Evolutionary conservation across 2,888 invertebrate species (phyloP).

Genomic region (Blera fallax): DNA sequence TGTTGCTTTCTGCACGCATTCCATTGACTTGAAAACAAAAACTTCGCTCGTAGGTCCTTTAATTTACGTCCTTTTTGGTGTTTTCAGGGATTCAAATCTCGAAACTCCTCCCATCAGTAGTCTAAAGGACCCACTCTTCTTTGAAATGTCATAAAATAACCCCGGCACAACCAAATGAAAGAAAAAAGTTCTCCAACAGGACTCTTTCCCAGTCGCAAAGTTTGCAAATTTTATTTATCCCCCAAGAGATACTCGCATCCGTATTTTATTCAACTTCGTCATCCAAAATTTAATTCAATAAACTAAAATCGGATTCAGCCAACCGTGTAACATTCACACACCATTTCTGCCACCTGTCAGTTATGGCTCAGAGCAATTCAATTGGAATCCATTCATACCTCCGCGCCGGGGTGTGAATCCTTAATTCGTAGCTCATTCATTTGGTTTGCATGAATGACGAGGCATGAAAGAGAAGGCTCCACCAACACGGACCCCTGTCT

Average conservation of each 20-base stretch:
- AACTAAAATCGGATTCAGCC: neutral
- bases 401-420: neutral
- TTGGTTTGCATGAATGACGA: neutral
- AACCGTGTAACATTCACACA: neutral
- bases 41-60: no score
- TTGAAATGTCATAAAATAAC: no score
- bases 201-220: neutral
- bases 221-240: neutral
- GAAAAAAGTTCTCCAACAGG: no score
- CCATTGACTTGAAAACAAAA: no score
- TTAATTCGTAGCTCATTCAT: neutral
- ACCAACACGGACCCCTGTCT: neutral
- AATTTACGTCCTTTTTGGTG: no score
- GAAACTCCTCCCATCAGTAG: no score
- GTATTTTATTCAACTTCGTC: no score
- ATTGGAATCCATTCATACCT: conserved; percentile 19
- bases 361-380: conserved; percentile 13
- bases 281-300: neutral
- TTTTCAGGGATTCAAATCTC: no score
- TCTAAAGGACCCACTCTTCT: no score
- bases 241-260: neutral
- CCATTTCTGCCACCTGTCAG: neutral
- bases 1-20: no score
- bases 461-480: neutral
- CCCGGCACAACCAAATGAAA: neutral